These are phyloP conservation scores for Onychomys torridus DNA, from an alignment of 2,797 vertebrate genomes.

Conservation along the genomic window DNA sequence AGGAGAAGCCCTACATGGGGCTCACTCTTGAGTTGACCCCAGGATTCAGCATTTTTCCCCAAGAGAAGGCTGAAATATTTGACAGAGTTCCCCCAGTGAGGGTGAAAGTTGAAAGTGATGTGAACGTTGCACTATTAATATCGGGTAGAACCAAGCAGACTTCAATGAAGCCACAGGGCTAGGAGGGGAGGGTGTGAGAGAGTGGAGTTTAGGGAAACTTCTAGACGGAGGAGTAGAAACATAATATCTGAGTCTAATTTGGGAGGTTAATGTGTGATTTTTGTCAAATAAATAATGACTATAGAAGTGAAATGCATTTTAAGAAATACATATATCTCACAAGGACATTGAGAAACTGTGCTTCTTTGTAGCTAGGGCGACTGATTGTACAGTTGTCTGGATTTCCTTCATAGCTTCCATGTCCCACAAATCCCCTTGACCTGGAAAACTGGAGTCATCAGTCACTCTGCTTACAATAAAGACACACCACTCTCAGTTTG, in stretches of 20 bases:
- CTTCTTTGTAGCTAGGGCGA: background rate
- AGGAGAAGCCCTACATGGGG: background rate
- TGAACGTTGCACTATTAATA: background rate
- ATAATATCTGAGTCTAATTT: background rate
- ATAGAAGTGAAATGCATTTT: background rate
- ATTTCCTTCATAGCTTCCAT: background rate
- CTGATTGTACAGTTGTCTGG: background rate
- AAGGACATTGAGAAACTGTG: background rate
- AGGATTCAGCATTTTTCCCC: background rate
- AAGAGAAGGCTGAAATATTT: background rate
- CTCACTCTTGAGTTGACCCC: background rate
- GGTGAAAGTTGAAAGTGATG: background rate
- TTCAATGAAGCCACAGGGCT: background rate
- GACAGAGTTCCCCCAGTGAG: background rate
- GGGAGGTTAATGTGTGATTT: background rate
- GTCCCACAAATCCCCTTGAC: background rate
- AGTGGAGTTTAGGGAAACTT: background rate
- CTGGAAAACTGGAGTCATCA: background rate
- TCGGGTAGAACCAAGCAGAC: background rate
- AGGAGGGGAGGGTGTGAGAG: background rate
- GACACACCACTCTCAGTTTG: no score
- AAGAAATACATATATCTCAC: background rate
- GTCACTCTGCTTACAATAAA: background rate
- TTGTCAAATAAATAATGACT: constrained; percentile 30
- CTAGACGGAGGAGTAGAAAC: constrained; percentile 35